Percentiles rank a stretch among this genome's conserved stretches.
Conservation (phyloP, 2,797 vertebrate species). For the Fistularia commersonii region DNA sequence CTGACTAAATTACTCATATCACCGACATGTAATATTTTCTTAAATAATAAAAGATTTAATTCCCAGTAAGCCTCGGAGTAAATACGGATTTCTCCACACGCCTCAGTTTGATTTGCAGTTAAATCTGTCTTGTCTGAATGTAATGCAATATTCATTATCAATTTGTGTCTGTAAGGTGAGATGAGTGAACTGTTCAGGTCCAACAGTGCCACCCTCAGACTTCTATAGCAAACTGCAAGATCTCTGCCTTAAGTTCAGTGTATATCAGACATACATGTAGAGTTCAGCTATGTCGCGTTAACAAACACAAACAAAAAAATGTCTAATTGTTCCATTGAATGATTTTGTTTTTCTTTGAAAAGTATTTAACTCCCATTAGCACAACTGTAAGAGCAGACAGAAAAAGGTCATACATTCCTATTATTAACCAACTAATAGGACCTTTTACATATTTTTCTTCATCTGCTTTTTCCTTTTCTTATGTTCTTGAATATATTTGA, state of each 20-base stretch:
- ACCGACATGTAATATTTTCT: slow-evolving; percentile 26
- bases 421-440: no score
- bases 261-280: no score
- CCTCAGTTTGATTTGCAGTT: slow-evolving; percentile 36
- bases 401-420: no score
- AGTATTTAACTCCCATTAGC: no score
- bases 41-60: slow-evolving; percentile 22
- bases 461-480: no score
- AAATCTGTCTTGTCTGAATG: slow-evolving; percentile 33
- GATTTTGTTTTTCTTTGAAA: no score
- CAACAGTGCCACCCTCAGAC: slow-evolving; percentile 67
- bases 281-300: no score
- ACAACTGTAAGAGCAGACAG: no score
- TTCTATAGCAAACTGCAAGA: not conserved
- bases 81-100: slow-evolving; percentile 38
- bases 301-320: no score
- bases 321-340: no score
- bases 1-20: slow-evolving; percentile 16
- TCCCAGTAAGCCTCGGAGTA: slow-evolving; percentile 38
- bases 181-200: slow-evolving; percentile 29
- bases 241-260: slow-evolving; percentile 13
- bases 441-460: no score
- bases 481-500: no score
- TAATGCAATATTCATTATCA: slow-evolving; percentile 47
- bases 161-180: slow-evolving; percentile 11